Conservation (phyloP, 1,140 invertebrate species). For the Neotoxoptera formosana region DNA sequence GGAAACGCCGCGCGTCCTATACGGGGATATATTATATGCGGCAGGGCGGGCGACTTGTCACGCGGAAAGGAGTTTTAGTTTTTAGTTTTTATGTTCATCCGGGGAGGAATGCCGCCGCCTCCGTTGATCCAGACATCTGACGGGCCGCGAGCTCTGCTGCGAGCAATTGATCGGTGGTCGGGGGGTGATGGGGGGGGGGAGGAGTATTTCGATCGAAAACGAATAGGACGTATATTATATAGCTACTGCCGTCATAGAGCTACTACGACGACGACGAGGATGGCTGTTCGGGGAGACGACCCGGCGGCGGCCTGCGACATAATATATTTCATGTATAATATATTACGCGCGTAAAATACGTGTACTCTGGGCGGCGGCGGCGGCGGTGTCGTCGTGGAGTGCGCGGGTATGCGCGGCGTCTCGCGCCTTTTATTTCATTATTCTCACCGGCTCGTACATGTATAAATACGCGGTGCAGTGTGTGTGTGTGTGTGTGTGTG, state of each 20-base stretch:
- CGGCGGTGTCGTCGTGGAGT: neutral
- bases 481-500: neutral
- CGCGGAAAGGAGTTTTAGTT: conserved; percentile 18
- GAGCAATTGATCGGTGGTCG: conserved; percentile 8
- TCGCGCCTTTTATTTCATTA: conserved; percentile 25
- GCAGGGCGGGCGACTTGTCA: neutral
- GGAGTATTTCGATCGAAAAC: conserved; percentile 30
- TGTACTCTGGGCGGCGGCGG: neutral
- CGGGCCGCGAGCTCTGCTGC: neutral
- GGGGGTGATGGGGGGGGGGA: too few species aligned
- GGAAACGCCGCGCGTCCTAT: neutral
- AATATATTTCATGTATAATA: neutral
- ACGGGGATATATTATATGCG: too few species aligned
- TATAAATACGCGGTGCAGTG: neutral
- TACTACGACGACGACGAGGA: neutral
- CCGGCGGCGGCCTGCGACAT: too few species aligned
- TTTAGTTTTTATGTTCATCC: conserved; percentile 32
- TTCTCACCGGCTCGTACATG: neutral
- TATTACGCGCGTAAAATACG: neutral
- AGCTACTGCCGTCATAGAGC: too few species aligned
- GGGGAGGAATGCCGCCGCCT: neutral
- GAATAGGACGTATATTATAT: neutral
- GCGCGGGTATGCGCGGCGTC: neutral
- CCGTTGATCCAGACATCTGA: conserved; percentile 39
- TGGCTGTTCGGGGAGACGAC: neutral